A percentile compares a stretch with the other conserved stretches of the same genome.
Evolutionary conservation across 2,113 vertebrate genomes (phyloP).

Genomic region (Anhinga rufa): DNA sequence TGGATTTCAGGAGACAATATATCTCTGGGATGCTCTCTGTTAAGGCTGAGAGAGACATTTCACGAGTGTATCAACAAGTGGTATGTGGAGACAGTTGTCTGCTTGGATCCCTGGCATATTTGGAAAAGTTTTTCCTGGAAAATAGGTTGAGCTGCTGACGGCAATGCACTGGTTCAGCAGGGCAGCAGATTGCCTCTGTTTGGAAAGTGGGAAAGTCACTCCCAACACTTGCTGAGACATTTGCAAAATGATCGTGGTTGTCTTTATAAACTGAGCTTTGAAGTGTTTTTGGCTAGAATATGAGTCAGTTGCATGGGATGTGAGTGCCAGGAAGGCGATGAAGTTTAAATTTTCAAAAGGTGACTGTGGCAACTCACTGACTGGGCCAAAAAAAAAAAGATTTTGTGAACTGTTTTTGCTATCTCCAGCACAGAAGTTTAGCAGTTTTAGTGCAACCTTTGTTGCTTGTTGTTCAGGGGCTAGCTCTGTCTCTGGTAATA

Average conservation of each 20-base stretch:
- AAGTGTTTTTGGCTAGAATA: background rate
- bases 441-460: background rate
- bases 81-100: background rate
- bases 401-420: background rate
- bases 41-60: background rate
- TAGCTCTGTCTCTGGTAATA: background rate
- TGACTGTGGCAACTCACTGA: background rate
- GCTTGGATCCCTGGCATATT: background rate
- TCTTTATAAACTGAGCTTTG: background rate
- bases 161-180: background rate
- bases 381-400: background rate
- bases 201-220: constrained; percentile 1
- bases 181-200: constrained; percentile 21
- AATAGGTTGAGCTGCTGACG: background rate
- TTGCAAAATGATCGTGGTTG: background rate
- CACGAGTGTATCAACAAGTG: background rate
- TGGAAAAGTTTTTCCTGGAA: background rate
- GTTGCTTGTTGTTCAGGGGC: background rate
- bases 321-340: background rate
- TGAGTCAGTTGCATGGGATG: background rate
- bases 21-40: background rate
- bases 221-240: background rate
- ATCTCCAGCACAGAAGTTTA: background rate
- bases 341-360: background rate
- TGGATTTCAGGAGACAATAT: background rate